Evolutionary conservation across 2,797 vertebrate genomes (phyloP).

Genomic region (Enteromius paludinosus): DNA sequence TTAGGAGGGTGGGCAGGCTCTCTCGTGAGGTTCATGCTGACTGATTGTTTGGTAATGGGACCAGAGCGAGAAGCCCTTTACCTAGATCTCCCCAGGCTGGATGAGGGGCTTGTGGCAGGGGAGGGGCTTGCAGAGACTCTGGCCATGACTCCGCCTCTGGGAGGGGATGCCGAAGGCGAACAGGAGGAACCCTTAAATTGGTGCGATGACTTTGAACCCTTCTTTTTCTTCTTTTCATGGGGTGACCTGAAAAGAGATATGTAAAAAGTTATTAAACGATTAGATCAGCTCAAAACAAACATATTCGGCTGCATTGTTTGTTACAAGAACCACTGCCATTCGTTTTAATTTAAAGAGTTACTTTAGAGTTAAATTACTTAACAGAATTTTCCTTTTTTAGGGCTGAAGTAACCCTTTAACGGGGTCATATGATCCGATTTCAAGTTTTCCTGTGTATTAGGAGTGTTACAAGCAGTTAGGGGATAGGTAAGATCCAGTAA

Average conservation of each 20-base stretch:
- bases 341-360: not conserved
- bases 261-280: not conserved
- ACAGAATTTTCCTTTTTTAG: no score
- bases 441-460: no score
- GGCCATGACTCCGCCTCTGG: slow-evolving; percentile 75
- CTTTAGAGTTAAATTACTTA: no score
- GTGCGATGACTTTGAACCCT: slow-evolving; percentile 76
- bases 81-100: slow-evolving; percentile 90
- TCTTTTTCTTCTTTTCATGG: slow-evolving; percentile 85
- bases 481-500: no score
- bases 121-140: slow-evolving; percentile 81
- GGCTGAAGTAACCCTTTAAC: no score
- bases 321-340: not conserved
- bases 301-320: not conserved
- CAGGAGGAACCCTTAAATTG: slow-evolving; percentile 81
- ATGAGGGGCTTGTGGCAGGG: slow-evolving; percentile 87
- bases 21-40: not conserved
- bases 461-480: no score
- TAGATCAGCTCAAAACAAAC: not conserved
- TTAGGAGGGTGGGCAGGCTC: not conserved
- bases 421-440: no score
- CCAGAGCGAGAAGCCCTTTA: slow-evolving; percentile 61
- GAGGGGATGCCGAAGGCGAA: slow-evolving; percentile 84
- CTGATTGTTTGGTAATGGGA: not conserved
- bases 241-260: slow-evolving; percentile 75